Evolutionary conservation across 2,888 invertebrate species (phyloP), one percentile per base, ranked within the genome.

Genomic region (Drosophila aldrichi): DNA sequence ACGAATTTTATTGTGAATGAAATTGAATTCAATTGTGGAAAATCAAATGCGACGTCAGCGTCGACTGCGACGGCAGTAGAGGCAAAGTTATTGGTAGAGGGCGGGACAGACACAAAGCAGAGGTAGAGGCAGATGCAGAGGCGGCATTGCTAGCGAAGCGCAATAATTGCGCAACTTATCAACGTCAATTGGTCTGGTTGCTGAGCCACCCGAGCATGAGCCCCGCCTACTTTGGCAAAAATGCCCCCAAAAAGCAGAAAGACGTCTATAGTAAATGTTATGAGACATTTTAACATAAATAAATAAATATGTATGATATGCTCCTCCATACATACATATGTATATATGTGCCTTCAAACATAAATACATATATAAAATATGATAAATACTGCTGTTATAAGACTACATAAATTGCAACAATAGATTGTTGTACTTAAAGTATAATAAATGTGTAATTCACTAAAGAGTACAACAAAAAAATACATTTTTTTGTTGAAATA

Each of bases 101-200:
- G 29, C 29, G 29, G 8, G 8, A 29, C 29, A 29, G 8, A 29
- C 29, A 29, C 8, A 29, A 3, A 22, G 8, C 36, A 14, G 1
- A 44, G 20, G 12, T 20, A 12, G 10, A 41, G 18, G 1, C 18
- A 34, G 51, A 16, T 16, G 2, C 36, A 52, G 9, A 2, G 9
- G 5, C 63, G 55, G 51, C 67, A 49, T 49, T 64, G 68, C 59
- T 62, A 79, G 38, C 60, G 71, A 79, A 72, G 72, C 80, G 70
- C 70, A 75, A 76, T 81, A 81, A 84, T 82, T 85, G 82, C 80
- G 60, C 79, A 77, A 73, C 82, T 74, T 76, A 72, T 79, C 77
- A 81, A 81, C 80, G 77, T 80, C 82, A 75, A 63, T 69, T 61
- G 68, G 61, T 67, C 57, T 67, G 54, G 43, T 32, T 52, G 51